Base-by-base conservation (phyloP, 2,113 vertebrate genomes). In the Tupaia tana region DNA sequence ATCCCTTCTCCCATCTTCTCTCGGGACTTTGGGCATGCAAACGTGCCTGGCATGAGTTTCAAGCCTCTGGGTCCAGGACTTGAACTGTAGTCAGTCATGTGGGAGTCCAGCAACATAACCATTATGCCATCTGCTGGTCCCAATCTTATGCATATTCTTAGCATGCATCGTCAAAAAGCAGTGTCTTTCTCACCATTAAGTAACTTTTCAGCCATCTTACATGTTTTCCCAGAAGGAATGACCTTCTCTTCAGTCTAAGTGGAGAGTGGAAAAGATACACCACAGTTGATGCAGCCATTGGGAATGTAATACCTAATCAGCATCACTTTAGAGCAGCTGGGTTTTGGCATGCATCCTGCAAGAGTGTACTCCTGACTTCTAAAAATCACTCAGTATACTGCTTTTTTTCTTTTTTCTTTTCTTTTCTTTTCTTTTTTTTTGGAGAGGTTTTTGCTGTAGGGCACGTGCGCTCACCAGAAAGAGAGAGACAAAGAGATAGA, bases 251-350 rank as follows among this genome's bases (percentile, higher is more conserved):
- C 81, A 78, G 31, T 79, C 61, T 79, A 80, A 75, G 70, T 29
- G 58, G 86, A 89, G 58, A 43, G 7, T 74, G 59, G 52, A n/a
- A 12, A 89, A 69, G n/a, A 86, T 82, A 92, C 79, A 94, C 82
- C 54, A 92, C 85, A 95, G n/a, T 92, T 79, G 82, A 93, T 88
- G 82, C 20, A 70, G 88, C 89, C 91, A 79, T 83, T 94, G 94
- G 90, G 97, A 97, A 97, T 75, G 96, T 91, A 91, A 95, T 95
- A 86, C 92, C 82, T 92, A 95, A 88, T 95, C 92, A 95, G 79
- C 92, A 95, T 92, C 94, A 96, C 43, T 24, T n/a, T 54, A 92
- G 31, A 31, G 64, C 88, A 58, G 66, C 15, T 88, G 70, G 86
- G 59, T 96, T 94, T 94, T 90, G 89, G 82, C 83, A 79, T 11